phyloP scores from a whole-genome alignment of 2,797 vertebrate genomes.

The Rhabdomys pumilio region DNA sequence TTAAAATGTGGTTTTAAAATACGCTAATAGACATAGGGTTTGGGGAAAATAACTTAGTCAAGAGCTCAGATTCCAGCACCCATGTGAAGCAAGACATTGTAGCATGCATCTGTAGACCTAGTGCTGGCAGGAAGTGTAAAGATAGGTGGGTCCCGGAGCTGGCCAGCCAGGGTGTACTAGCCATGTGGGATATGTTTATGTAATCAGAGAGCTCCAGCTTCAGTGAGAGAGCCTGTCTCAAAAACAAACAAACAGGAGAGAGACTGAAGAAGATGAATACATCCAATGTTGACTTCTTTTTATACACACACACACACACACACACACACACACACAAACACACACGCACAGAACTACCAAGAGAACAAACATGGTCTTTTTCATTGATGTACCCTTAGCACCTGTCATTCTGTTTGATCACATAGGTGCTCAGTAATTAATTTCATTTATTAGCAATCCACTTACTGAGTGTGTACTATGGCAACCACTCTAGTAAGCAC shows the following conservation, averaged over 20 bases:
- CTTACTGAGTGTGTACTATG: background rate
- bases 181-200: background rate
- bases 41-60: background rate
- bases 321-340: background rate
- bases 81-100: background rate
- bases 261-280: background rate
- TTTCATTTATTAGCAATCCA: background rate
- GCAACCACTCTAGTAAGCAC: background rate
- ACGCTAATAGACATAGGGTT: background rate
- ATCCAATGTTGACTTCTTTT: background rate
- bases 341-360: background rate
- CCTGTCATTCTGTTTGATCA: background rate
- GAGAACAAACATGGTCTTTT: background rate
- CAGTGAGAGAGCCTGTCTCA: background rate
- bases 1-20: constrained; percentile 22
- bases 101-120: background rate
- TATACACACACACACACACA: background rate
- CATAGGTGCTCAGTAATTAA: background rate
- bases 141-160: background rate
- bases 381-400: background rate
- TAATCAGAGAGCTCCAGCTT: background rate
- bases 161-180: background rate
- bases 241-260: background rate
- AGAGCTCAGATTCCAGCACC: background rate
- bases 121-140: background rate